phyloP scores from a whole-genome alignment of 2,888 invertebrate species.

The Agrilus biguttatus region DNA sequence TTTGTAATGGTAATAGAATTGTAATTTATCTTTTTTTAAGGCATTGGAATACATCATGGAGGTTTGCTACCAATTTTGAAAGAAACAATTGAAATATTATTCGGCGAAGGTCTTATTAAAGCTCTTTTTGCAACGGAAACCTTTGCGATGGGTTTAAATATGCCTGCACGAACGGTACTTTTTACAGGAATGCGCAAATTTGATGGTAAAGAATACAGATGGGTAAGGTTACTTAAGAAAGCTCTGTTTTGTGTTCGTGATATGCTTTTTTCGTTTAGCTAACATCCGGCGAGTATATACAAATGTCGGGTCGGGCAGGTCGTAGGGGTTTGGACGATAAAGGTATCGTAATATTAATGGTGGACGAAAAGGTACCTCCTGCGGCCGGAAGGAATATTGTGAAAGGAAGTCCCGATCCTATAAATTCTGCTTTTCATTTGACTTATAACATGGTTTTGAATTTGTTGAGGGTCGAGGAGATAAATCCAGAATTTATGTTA shows the following conservation, averaged over 20 bases:
- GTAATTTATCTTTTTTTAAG: slow-evolving; percentile 5
- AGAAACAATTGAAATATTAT: slow-evolving; percentile 97
- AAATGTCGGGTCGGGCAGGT: slow-evolving; percentile 98
- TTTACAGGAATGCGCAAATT: slow-evolving; percentile 93
- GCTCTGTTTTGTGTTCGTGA: neutral
- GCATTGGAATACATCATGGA: slow-evolving; percentile 98
- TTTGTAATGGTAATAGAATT: neutral
- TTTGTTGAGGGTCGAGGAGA: slow-evolving; percentile 92
- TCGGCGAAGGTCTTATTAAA: slow-evolving; percentile 95
- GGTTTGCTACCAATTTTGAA: slow-evolving; percentile 91
- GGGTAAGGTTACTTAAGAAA: slow-evolving; percentile 41
- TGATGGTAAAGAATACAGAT: slow-evolving; percentile 91
- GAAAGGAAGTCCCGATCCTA: slow-evolving; percentile 82
- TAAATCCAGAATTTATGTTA: slow-evolving; percentile 98
- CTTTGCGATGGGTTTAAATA: slow-evolving; percentile 99
- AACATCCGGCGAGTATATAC: slow-evolving; percentile 97
- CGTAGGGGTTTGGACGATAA: slow-evolving; percentile 93
- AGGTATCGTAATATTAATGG: slow-evolving; percentile 95
- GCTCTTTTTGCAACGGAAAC: slow-evolving; percentile 99
- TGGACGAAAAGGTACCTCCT: slow-evolving; percentile 89
- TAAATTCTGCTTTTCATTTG: slow-evolving; percentile 97
- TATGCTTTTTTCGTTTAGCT: slow-evolving; percentile 34
- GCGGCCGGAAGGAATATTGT: slow-evolving; percentile 60
- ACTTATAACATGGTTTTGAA: slow-evolving; percentile 99
- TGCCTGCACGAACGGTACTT: slow-evolving; percentile 98